Base-by-base conservation (phyloP, 2,113 vertebrate species). In the Lampris megalopsis region DNA sequence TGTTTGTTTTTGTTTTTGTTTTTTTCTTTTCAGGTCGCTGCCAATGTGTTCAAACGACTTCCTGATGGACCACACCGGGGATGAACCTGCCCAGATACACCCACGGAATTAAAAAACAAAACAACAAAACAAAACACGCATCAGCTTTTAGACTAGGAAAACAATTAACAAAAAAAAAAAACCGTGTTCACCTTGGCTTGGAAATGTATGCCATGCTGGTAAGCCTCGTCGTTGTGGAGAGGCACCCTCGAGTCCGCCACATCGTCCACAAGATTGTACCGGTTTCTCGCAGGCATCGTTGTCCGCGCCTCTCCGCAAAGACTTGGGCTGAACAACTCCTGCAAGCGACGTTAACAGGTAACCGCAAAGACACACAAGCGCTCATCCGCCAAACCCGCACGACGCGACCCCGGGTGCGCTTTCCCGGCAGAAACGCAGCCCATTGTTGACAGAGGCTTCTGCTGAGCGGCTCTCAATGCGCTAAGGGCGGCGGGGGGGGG, bases 231-330 rank as follows among this genome's bases (percentile, higher is more conserved):
- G 85, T 95, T 97, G 83, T 97, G 96, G 68, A 97, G 95, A 59
- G 96, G 96, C 65, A 96, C 89, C 90, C 96, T 93, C 6, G 96
- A 94, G 84, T 97, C 97, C 82, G 93, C 94, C 81, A 94, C 93
- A 81, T 97, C 97, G 83, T 97, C 96, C 94, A 97, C 97, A 92
- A 96, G 95, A 91, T 96, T 97, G 95, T 97, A 97, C 87, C 96
- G 94, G 95, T 94, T 97, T 91, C 95, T 93, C 66, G 87, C 92
- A 11, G 95, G 95, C 96, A 96, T 96, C 83, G 47, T 89, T 76
- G 70, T 50, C 47, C 67, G 43, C 64, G 54, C 4, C n/a, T 36
- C 4, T 8, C 7, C 41, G 58, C 45, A 38, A 4, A 6, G 6
- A 13, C 45, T 24, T 24, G 24, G 24, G 45, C 50, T 35, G 50